Evolutionary conservation across 2,113 vertebrate genomes (phyloP).

Genomic region (Vidua macroura): DNA sequence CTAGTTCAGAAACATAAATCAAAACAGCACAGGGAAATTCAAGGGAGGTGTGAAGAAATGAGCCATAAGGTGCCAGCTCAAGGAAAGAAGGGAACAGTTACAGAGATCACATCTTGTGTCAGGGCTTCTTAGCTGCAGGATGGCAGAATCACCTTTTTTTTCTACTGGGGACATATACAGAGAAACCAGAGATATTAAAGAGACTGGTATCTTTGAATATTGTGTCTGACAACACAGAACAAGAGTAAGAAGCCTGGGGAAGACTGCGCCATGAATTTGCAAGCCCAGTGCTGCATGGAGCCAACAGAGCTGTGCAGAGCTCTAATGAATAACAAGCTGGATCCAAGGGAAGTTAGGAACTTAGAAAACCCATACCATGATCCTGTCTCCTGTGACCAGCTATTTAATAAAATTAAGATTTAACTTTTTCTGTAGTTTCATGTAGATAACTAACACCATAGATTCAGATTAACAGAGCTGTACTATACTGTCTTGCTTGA

Average conservation of each 20-base stretch:
- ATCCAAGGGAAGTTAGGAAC: neutral
- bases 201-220: neutral
- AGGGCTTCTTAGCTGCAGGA: neutral
- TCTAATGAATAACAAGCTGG: neutral
- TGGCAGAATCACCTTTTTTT: neutral
- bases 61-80: neutral
- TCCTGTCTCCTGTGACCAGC: neutral
- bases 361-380: neutral
- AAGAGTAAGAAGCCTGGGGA: neutral
- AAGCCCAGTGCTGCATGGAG: neutral
- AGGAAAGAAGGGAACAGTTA: neutral
- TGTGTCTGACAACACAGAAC: neutral
- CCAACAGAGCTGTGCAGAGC: neutral
- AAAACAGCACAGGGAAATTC: neutral
- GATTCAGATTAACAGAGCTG: constrained; percentile 15
- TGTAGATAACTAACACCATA: neutral
- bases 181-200: neutral
- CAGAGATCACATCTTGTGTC: neutral
- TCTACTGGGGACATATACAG: neutral
- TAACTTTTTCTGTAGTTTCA: constrained; percentile 33
- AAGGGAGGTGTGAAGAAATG: neutral
- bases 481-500: neutral
- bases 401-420: constrained; percentile 54
- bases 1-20: neutral
- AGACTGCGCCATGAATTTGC: neutral